Percentiles rank a stretch among this genome's conserved stretches.
Conservation (phyloP, 2,888 invertebrate species). For the Melolontha melolontha region DNA sequence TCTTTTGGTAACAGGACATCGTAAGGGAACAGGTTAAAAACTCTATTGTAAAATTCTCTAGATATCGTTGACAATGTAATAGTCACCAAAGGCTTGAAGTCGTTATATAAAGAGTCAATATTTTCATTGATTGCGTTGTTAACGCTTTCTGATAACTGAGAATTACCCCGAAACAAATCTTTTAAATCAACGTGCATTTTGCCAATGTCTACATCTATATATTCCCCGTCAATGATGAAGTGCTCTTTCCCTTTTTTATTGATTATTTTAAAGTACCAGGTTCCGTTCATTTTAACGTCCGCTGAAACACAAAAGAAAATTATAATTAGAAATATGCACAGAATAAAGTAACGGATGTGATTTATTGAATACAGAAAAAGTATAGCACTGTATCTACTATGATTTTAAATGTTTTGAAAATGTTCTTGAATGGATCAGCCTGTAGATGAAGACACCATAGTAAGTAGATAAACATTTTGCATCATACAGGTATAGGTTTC, state of each 20-base stretch:
- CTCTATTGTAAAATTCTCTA: slow-evolving; percentile 31
- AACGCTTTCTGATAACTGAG: slow-evolving; percentile 56
- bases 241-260: slow-evolving; percentile 34
- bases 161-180: slow-evolving; percentile 55
- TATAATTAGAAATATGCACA: not conserved
- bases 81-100: slow-evolving; percentile 32
- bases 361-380: too few species aligned
- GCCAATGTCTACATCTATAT: slow-evolving; percentile 45
- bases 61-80: slow-evolving; percentile 23
- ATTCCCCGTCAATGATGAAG: slow-evolving; percentile 16
- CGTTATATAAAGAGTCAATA: slow-evolving; percentile 49
- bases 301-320: slow-evolving; percentile 22
- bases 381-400: too few species aligned
- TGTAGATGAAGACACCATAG: too few species aligned
- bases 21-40: slow-evolving; percentile 30
- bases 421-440: too few species aligned
- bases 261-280: slow-evolving; percentile 9
- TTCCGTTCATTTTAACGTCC: slow-evolving; percentile 24
- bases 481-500: too few species aligned
- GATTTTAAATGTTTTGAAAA: too few species aligned
- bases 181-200: slow-evolving; percentile 46
- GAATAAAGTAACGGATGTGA: too few species aligned
- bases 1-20: slow-evolving; percentile 30
- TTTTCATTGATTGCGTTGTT: slow-evolving; percentile 61
- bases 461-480: too few species aligned